A percentile compares a stretch with the other conserved stretches of the same genome.
phyloP scores from a whole-genome alignment of 2,797 vertebrate species.

The Aeoliscus strigatus region DNA sequence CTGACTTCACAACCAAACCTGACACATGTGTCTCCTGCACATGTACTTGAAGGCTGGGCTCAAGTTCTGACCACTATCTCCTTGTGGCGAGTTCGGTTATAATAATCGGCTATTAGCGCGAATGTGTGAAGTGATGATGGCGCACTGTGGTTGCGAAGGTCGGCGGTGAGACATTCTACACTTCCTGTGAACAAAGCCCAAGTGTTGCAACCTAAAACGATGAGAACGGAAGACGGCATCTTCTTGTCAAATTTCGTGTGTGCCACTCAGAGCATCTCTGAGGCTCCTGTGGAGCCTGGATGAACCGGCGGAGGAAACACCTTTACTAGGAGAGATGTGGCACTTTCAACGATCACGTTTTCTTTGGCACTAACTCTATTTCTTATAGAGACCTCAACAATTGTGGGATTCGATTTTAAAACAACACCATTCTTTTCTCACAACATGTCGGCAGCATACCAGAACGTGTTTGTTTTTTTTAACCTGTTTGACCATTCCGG shows the following conservation, averaged over 20 bases:
- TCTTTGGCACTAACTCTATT: conserved; percentile 10
- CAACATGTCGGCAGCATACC: conserved; percentile 4
- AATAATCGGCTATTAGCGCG: conserved; percentile 9
- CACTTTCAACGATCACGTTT: too few species aligned
- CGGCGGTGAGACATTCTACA: conserved; percentile 32
- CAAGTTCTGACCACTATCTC: conserved; percentile 11
- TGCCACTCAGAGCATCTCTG: too few species aligned
- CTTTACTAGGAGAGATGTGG: neutral
- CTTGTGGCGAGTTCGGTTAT: conserved; percentile 10
- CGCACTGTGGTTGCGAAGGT: conserved; percentile 16
- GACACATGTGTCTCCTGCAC: too few species aligned
- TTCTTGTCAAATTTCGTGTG: too few species aligned
- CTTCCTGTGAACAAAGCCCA: conserved; percentile 24
- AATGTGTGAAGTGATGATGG: conserved; percentile 37
- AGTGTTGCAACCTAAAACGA: conserved; percentile 13
- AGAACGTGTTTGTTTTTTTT: neutral
- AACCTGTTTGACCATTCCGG: conserved; percentile 31
- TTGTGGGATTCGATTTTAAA: neutral
- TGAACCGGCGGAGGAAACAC: conserved; percentile 32
- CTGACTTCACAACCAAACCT: neutral
- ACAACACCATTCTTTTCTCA: conserved; percentile 8
- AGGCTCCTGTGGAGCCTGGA: too few species aligned
- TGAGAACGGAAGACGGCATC: too few species aligned
- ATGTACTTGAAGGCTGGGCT: neutral
- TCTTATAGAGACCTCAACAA: conserved; percentile 5